Base-by-base conservation (phyloP, 2,797 vertebrate species). In the Pseudomugil tenellus region DNA sequence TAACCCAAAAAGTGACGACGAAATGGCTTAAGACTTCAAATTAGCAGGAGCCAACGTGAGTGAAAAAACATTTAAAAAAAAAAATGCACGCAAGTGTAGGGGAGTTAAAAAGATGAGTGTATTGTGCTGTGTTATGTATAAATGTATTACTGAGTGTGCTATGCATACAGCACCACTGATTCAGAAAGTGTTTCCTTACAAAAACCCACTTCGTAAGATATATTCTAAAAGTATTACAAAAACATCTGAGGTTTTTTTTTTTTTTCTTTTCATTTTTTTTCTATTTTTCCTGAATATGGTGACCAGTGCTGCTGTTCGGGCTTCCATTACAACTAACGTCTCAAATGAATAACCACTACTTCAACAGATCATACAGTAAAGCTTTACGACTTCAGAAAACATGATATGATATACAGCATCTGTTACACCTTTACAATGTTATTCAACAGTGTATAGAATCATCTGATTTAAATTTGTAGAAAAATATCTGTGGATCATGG, bases 371-470 rank as follows among this genome's bases (percentile, higher is more conserved):
- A 84, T 87, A 92, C 87, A 90, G 85, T 91, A 91, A 91, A 91
- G 89, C 90, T 90, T 89, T 91, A 91, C 84, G 87, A 91, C 83
- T 90, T 89, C 86, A 90, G 89, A 92, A 91, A 88, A 89, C 87
- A 83, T 89, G 82, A 91, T 88, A 92, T 90, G 91, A 93, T 90
- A 93, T 91, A 93, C 92, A 92, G 90, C 91, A 92, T 93, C 89
- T 92, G 91, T 92, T 89, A 92, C 88, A 93, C 90, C 91, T 93
- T 92, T 93, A 93, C 93, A 93, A 90, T 91, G 87, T 92, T 91
- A 92, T 90, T 91, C 89, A 90, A 93, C 92, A 93, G 91, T 91
- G 91, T 93, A 93, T 93, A 94, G 93, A 93, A 93, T 93, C 89
- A 89, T 94, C 90, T 92, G 91, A 93, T 92, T 93, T 91, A 91